A percentile compares a stretch with the other conserved stretches of the same genome.
These are phyloP conservation scores for Minunthozetes semirufus DNA, from an alignment of 2,888 invertebrate species.

Conservation along the genomic window DNA sequence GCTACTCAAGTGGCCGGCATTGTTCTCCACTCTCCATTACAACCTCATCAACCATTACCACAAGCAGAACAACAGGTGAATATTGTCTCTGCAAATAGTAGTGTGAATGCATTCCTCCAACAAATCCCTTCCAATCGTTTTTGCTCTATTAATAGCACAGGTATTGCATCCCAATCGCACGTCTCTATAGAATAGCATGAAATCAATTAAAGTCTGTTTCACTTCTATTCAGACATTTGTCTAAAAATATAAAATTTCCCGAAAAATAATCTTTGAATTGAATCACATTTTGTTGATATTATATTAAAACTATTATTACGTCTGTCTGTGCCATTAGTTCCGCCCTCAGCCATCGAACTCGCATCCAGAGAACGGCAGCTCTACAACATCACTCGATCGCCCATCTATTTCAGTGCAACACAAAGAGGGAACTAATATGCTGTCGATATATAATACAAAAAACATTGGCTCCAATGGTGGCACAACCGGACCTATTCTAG, in stretches of 20 bases:
- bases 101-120: constrained; percentile 15
- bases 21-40: not conserved
- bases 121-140: constrained; percentile 7
- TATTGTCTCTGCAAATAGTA: constrained; percentile 22
- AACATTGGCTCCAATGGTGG: constrained; percentile 2
- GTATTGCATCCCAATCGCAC: constrained; percentile 35
- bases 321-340: constrained; percentile 10
- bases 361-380: constrained; percentile 12
- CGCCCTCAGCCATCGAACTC: constrained; percentile 27
- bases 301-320: not conserved
- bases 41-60: not conserved
- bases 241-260: not conserved
- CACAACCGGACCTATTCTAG: constrained; percentile 22
- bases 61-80: constrained; percentile 26
- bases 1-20: constrained; percentile 35
- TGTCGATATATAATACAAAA: not conserved
- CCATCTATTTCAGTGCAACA: constrained; percentile 36
- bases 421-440: constrained; percentile 13
- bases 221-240: not conserved
- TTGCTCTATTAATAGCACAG: constrained; percentile 30
- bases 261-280: not conserved
- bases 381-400: constrained; percentile 31
- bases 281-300: not conserved
- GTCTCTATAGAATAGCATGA: not conserved
- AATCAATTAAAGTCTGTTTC: not conserved